Conservation (phyloP, 2,797 vertebrate genomes). For the Lepilemur septentrionalis region DNA sequence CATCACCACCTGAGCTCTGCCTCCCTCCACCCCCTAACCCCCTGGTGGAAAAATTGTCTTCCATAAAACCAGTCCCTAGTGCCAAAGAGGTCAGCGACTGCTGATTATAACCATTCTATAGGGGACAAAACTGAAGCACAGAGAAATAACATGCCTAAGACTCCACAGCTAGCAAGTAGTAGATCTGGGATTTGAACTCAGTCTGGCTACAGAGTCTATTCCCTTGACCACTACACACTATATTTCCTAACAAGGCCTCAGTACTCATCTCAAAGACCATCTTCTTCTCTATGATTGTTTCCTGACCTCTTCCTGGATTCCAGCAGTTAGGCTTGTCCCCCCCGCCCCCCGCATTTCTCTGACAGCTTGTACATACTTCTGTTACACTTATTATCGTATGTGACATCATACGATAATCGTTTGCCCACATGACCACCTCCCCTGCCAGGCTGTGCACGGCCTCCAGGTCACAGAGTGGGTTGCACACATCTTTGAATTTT, state of each 20-base stretch:
- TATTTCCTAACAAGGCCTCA: slow-evolving; percentile 31
- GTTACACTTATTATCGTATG: background rate
- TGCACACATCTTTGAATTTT: background rate
- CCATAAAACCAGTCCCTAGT: no score
- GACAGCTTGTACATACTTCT: background rate
- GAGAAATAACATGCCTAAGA: background rate
- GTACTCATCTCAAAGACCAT: background rate
- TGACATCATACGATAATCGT: background rate
- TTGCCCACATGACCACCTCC: background rate
- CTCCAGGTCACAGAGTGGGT: background rate
- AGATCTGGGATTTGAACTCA: background rate
- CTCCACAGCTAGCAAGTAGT: background rate
- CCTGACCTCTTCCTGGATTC: slow-evolving; percentile 12
- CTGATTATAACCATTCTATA: background rate
- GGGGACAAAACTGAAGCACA: background rate
- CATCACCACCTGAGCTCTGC: no score
- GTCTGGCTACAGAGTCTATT: background rate
- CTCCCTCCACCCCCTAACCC: no score
- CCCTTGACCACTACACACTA: background rate
- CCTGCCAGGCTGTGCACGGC: background rate
- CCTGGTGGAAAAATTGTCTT: no score
- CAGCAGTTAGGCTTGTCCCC: background rate
- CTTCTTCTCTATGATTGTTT: slow-evolving; percentile 12
- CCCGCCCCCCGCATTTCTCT: slow-evolving; percentile 22
- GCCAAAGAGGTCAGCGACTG: no score